These are phyloP conservation scores for Pteronotus mesoamericanus DNA, from an alignment of 2,797 vertebrate genomes.

Conservation along the genomic window DNA sequence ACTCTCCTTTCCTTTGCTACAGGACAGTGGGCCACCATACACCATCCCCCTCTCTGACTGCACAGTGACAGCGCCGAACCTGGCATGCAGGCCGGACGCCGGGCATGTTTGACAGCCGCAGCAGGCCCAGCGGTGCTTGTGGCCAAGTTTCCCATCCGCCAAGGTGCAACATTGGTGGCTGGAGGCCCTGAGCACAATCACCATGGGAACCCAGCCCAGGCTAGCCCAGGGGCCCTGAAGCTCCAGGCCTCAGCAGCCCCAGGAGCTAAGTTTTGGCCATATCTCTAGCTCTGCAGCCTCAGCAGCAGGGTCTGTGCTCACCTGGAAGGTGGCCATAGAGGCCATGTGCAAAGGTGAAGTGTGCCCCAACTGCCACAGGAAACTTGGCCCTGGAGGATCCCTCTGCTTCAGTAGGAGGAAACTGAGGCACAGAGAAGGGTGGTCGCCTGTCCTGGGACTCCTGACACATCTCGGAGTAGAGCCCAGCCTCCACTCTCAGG, in stretches of 20 bases:
- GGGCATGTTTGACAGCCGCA: constrained; percentile 86
- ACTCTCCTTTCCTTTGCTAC: neutral
- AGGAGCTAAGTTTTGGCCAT: neutral
- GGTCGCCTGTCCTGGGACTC: neutral
- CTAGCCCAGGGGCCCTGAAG: constrained; percentile 81
- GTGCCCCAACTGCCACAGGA: neutral
- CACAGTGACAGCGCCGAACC: constrained; percentile 80
- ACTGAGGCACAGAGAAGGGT: neutral
- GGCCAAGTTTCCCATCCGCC: constrained; percentile 86
- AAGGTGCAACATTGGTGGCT: constrained; percentile 89
- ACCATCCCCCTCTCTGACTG: constrained; percentile 86
- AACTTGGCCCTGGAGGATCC: neutral
- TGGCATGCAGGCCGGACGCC: constrained; percentile 83
- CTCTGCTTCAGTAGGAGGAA: neutral
- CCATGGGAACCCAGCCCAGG: constrained; percentile 77
- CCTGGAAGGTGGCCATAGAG: neutral
- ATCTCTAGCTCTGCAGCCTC: neutral
- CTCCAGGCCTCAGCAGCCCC: constrained; percentile 51
- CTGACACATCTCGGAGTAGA: neutral
- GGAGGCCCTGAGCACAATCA: constrained; percentile 85
- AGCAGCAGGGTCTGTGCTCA: neutral
- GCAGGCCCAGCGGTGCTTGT: constrained; percentile 85
- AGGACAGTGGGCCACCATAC: constrained; percentile 85
- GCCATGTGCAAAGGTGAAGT: neutral
- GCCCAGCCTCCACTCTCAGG: neutral